phyloP scores from a whole-genome alignment of 2,797 vertebrate genomes.

The Ceyx erithaca region DNA sequence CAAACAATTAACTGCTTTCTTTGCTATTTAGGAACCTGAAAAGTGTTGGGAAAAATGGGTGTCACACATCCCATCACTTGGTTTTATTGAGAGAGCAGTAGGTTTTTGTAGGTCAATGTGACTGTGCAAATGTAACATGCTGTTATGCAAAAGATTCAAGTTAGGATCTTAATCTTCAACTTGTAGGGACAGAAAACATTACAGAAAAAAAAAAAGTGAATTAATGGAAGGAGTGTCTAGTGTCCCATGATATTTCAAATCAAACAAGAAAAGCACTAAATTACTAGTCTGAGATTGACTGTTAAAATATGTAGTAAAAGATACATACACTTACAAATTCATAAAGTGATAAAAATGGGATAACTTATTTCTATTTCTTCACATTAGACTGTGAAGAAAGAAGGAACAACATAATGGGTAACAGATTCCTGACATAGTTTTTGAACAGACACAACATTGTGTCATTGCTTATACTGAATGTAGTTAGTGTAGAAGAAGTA shows the following conservation, averaged over 20 bases:
- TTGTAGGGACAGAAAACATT: not conserved
- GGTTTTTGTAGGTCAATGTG: not conserved
- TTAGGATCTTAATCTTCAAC: not conserved
- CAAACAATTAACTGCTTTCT: slow-evolving; percentile 20
- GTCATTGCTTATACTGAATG: not conserved
- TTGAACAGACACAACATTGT: not conserved
- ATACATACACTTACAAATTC: not conserved
- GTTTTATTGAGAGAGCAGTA: not conserved
- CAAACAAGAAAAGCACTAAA: not conserved
- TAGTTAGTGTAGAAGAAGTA: not conserved
- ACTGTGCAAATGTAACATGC: not conserved
- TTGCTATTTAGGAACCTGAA: not conserved
- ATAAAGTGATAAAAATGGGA: not conserved
- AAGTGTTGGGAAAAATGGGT: not conserved
- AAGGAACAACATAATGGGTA: not conserved
- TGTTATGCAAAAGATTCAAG: not conserved
- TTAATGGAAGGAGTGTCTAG: not conserved
- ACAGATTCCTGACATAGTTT: not conserved
- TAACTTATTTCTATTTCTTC: not conserved
- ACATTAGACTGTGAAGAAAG: not conserved
- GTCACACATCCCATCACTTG: not conserved
- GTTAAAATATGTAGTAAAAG: not conserved
- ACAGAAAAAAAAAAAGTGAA: not conserved
- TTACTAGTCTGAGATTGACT: not conserved
- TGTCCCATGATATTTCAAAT: not conserved